Evolutionary conservation across 1,140 invertebrate genomes (phyloP).

Genomic region (Calycopis cecrops): DNA sequence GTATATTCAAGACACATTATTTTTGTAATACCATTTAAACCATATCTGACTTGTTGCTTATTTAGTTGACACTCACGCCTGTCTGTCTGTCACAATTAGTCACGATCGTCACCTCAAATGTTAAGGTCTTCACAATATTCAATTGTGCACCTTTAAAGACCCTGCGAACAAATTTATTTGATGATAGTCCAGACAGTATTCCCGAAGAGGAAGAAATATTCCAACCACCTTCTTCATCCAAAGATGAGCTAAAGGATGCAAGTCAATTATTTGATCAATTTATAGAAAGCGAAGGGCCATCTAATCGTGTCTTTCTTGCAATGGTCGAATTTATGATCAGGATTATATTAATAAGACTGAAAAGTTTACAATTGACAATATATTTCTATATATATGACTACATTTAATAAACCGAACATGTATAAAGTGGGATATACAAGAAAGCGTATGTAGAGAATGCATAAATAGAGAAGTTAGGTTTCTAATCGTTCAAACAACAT

Average conservation of each 20-base stretch:
- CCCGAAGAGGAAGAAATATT: conserved; percentile 63
- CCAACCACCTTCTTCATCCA: conserved; percentile 42
- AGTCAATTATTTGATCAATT: conserved; percentile 67
- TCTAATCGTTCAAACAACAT: conserved; percentile 54
- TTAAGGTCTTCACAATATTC: too few relatives aligned
- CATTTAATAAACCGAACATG: conserved; percentile 9
- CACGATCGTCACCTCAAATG: too few relatives aligned
- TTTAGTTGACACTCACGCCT: too few relatives aligned
- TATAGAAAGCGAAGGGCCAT: conserved; percentile 44
- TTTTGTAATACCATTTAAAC: too few relatives aligned
- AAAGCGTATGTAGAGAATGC: conserved; percentile 58
- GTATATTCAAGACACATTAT: too few relatives aligned
- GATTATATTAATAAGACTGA: too few relatives aligned
- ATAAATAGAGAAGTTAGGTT: conserved; percentile 58
- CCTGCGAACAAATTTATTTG: conserved; percentile 64
- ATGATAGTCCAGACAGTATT: conserved; percentile 67
- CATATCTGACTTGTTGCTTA: too few relatives aligned
- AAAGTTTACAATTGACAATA: too few relatives aligned
- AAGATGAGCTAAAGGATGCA: conserved; percentile 38
- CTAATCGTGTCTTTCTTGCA: too few relatives aligned
- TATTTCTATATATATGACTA: not conserved
- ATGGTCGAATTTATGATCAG: too few relatives aligned
- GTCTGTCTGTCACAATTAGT: too few relatives aligned
- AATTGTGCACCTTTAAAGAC: too few relatives aligned
- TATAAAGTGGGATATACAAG: conserved; percentile 31